phyloP scores from a whole-genome alignment of 2,113 vertebrate genomes.

The Pycnonotus jocosus region DNA sequence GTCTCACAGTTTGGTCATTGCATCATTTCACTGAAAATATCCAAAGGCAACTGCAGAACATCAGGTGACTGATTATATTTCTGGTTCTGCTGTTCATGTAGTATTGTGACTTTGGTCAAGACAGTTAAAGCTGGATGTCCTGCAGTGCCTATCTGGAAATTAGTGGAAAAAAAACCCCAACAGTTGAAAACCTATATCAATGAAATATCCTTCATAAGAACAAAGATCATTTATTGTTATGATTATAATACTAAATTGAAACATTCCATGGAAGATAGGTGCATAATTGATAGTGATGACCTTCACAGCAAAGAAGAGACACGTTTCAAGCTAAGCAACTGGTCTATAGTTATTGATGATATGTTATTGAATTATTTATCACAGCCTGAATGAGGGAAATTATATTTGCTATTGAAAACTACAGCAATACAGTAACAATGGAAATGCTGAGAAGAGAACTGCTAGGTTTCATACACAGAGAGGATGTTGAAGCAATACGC shows the following conservation, averaged over 20 bases:
- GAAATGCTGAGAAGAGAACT: constrained; percentile 11
- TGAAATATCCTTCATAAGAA: background rate
- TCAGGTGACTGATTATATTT: background rate
- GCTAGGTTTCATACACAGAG: background rate
- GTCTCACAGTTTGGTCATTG: background rate
- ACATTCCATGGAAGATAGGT: constrained; percentile 27
- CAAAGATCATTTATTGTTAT: constrained; percentile 19
- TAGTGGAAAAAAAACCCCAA: background rate
- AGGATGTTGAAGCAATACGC: background rate
- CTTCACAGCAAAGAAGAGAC: constrained; percentile 60
- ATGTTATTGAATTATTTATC: constrained; percentile 79
- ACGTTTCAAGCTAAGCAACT: constrained; percentile 68
- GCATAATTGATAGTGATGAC: constrained; percentile 63
- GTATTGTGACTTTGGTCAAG: background rate
- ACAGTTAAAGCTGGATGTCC: background rate
- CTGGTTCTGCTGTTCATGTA: background rate
- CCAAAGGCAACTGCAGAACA: constrained; percentile 22
- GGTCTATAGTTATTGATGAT: constrained; percentile 75
- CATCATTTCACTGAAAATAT: background rate
- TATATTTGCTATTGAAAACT: constrained; percentile 65
- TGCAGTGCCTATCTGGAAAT: background rate
- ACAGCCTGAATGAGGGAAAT: constrained; percentile 59
- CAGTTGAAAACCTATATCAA: background rate
- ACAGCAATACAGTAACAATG: background rate
- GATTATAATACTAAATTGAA: constrained; percentile 36